These are phyloP conservation scores for Phorcus lineatus DNA, from an alignment of 2,888 invertebrate species.

Conservation along the genomic window DNA sequence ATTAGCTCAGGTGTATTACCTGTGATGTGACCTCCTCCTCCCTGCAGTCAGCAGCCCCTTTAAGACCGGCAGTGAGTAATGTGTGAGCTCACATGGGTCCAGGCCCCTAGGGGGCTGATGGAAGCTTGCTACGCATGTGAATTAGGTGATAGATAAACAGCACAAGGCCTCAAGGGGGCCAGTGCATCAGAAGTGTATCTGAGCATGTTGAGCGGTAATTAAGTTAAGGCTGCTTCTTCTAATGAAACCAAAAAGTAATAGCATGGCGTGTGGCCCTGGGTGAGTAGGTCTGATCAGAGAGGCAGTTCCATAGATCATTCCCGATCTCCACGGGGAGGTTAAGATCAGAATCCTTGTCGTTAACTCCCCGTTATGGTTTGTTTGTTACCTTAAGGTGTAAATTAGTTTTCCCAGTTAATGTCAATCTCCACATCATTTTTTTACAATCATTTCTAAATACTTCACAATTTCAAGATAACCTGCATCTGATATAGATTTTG, in stretches of 20 bases:
- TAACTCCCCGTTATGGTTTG: neutral
- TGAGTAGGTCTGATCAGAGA: neutral
- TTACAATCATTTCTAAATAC: neutral
- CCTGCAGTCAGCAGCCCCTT: constrained; percentile 13
- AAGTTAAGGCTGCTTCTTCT: constrained; percentile 2
- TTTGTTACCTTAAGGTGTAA: neutral
- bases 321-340: neutral
- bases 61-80: neutral
- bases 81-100: neutral
- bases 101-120: neutral
- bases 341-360: neutral
- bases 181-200: constrained; percentile 24
- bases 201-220: constrained; percentile 26
- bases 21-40: neutral
- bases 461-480: neutral
- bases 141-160: constrained; percentile 34
- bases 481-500: neutral
- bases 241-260: constrained; percentile 22
- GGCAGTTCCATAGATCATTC: neutral
- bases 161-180: neutral
- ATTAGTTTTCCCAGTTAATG: neutral
- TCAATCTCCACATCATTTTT: neutral
- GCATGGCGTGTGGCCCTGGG: neutral
- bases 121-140: constrained; percentile 23
- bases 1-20: too few species aligned